Percentiles rank a stretch among this genome's conserved stretches.
Evolutionary conservation across 1,140 invertebrate genomes (phyloP).

Genomic region (Helicoverpa armigera): DNA sequence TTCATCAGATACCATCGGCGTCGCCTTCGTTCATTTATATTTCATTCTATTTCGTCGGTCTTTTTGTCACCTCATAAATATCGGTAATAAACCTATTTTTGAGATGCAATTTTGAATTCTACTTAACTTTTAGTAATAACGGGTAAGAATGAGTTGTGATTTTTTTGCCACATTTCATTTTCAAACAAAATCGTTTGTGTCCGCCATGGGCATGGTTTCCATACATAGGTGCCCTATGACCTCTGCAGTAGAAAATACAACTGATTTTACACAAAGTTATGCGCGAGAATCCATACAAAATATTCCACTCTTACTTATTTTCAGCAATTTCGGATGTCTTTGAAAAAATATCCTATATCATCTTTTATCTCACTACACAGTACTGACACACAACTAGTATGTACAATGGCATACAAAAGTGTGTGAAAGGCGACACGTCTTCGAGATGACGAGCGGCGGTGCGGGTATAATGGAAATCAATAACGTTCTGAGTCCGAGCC

Average conservation of each 20-base stretch:
- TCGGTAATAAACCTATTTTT: slow-evolving; percentile 46
- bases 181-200: too few relatives aligned
- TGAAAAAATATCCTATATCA: too few relatives aligned
- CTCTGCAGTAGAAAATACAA: too few relatives aligned
- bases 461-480: slow-evolving; percentile 76
- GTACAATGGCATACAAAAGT: slow-evolving; percentile 9
- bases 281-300: background rate
- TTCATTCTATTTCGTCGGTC: slow-evolving; percentile 26
- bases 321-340: too few relatives aligned
- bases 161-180: too few relatives aligned
- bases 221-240: too few relatives aligned
- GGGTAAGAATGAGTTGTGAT: background rate
- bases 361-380: too few relatives aligned
- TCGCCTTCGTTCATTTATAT: slow-evolving; percentile 37
- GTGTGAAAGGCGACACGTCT: slow-evolving; percentile 48
- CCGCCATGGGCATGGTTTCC: too few relatives aligned
- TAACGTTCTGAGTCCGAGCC: slow-evolving; percentile 68
- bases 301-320: too few relatives aligned
- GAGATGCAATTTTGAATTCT: slow-evolving; percentile 55
- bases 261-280: too few relatives aligned
- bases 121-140: background rate
- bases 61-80: slow-evolving; percentile 29
- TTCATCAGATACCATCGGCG: slow-evolving; percentile 42
- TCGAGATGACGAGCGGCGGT: slow-evolving; percentile 45
- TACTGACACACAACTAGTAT: background rate